These are phyloP conservation scores for Pedionomus torquatus DNA, from an alignment of 2,113 vertebrate genomes.

Conservation along the genomic window DNA sequence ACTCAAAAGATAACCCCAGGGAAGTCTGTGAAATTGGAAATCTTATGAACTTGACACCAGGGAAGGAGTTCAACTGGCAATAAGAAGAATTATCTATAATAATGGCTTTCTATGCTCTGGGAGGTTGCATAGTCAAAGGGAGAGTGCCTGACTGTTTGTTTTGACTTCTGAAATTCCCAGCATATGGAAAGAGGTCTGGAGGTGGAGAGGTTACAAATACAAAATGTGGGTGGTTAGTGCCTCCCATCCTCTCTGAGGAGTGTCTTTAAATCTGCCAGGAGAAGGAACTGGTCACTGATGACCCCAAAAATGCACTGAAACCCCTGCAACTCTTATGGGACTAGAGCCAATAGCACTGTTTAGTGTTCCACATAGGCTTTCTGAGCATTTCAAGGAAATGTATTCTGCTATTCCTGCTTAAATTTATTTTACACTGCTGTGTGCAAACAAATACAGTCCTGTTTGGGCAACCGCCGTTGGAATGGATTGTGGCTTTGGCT, in stretches of 20 bases:
- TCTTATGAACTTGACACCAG: not conserved
- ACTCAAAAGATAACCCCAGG: not conserved
- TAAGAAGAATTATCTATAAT: not conserved
- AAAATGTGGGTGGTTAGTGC: not conserved
- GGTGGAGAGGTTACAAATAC: not conserved
- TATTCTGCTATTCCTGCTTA: not conserved
- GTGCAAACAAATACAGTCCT: not conserved
- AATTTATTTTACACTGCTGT: not conserved
- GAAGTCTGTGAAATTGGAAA: not conserved
- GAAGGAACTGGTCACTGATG: not conserved
- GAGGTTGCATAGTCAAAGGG: not conserved
- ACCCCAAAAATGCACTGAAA: not conserved
- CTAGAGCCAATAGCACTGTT: not conserved
- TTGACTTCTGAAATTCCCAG: not conserved
- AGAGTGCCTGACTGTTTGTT: not conserved
- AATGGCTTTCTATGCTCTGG: not conserved
- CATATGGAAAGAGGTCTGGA: not conserved
- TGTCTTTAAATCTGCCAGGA: not conserved
- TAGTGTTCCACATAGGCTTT: not conserved
- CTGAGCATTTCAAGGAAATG: not conserved
- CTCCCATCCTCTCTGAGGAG: not conserved
- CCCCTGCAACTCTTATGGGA: not conserved
- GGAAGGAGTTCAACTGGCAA: not conserved
- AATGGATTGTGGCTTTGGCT: accelerated
- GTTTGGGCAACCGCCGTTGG: not conserved